Conservation (phyloP, 2,888 invertebrate genomes). For the Seladonia tumulorum region DNA sequence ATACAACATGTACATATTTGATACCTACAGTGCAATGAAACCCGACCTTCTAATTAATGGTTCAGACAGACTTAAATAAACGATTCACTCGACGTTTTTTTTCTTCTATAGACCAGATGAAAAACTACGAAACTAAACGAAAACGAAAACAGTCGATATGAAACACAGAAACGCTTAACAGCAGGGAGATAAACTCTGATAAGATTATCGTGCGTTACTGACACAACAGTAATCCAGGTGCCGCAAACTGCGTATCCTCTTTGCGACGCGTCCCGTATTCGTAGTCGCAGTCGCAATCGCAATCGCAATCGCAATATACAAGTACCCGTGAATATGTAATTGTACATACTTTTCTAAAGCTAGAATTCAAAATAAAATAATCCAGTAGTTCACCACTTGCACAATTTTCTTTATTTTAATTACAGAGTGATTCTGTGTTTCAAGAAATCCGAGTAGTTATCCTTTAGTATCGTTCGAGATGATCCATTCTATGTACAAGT, state of each 20-base stretch:
- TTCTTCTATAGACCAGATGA: background rate
- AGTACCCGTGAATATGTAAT: background rate
- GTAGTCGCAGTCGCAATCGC: background rate
- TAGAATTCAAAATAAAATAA: conserved; percentile 17
- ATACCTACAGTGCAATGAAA: background rate
- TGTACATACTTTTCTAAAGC: background rate
- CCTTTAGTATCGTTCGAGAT: conserved; percentile 46
- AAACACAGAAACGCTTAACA: conserved; percentile 28
- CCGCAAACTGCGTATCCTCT: conserved; percentile 16
- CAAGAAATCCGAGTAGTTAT: conserved; percentile 36
- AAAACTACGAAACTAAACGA: background rate
- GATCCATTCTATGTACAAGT: conserved; percentile 73
- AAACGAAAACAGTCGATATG: background rate
- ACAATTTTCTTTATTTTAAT: conserved; percentile 62
- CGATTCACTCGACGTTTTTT: background rate
- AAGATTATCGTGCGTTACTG: conserved; percentile 73
- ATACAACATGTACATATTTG: background rate
- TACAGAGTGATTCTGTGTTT: conserved; percentile 54
- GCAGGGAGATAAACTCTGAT: conserved; percentile 75
- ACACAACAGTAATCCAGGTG: conserved; percentile 46
- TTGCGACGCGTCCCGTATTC: background rate
- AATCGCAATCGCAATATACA: background rate
- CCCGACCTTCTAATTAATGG: background rate
- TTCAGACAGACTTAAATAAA: background rate
- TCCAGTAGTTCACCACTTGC: background rate